phyloP scores from a whole-genome alignment of 2,113 vertebrate species.

The Ursus arctos region DNA sequence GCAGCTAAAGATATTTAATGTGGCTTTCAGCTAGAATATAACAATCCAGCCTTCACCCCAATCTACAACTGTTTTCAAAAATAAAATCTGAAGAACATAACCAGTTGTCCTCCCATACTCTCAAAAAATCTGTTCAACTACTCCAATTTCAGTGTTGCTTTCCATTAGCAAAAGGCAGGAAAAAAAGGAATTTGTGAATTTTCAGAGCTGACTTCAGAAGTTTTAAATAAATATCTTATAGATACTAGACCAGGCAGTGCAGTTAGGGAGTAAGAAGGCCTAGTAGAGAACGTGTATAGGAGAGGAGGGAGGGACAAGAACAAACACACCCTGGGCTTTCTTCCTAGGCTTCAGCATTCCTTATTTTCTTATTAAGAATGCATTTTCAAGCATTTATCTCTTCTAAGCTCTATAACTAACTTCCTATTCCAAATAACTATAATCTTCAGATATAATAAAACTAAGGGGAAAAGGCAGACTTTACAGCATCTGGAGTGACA shows the following conservation, averaged over 20 bases:
- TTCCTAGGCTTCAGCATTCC: constrained; percentile 9
- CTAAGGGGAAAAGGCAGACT: constrained; percentile 34
- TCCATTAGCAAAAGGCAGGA: constrained; percentile 47
- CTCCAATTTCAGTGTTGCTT: constrained; percentile 46
- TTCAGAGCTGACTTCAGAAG: constrained; percentile 42
- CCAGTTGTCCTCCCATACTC: not conserved
- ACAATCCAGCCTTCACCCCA: constrained; percentile 37
- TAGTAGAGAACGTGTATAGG: not conserved
- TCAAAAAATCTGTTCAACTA: constrained; percentile 28
- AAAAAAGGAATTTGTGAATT: not conserved
- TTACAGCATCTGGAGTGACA: constrained; percentile 57
- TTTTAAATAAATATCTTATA: constrained; percentile 49
- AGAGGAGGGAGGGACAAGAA: constrained; percentile 1
- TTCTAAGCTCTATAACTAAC: constrained; percentile 55
- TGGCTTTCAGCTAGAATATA: constrained; percentile 15
- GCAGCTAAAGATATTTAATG: not conserved
- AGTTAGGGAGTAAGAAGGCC: not conserved
- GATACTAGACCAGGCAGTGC: not conserved
- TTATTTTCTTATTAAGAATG: constrained; percentile 67
- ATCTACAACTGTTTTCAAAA: constrained; percentile 65
- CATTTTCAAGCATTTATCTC: constrained; percentile 58
- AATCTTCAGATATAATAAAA: constrained; percentile 63
- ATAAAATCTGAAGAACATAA: constrained; percentile 49
- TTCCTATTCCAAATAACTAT: constrained; percentile 48
- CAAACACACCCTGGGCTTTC: not conserved